Conservation (phyloP, 2,113 vertebrate species). For the Hippocampus mohnikei region DNA sequence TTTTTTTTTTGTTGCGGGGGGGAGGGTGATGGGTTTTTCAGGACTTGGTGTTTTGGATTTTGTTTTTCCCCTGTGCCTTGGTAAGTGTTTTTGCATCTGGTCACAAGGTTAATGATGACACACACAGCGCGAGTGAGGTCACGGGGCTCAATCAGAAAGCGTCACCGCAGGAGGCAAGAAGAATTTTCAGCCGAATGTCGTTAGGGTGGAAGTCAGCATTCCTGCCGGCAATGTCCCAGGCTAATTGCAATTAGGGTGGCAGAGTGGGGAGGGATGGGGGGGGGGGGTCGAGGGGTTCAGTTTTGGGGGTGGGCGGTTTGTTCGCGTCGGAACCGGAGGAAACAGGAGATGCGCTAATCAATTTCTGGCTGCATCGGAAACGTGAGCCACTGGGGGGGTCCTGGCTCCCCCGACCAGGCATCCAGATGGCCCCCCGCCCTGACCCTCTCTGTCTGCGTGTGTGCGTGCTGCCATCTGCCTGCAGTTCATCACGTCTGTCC, state of each 20-base stretch:
- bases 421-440: conserved; percentile 68
- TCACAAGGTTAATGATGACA: too few species aligned
- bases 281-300: background rate
- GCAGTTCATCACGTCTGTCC: conserved; percentile 51
- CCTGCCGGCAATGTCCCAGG: conserved; percentile 43
- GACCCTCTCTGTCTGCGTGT: conserved; percentile 22
- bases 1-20: too few species aligned
- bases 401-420: conserved; percentile 46
- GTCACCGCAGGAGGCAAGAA: too few species aligned
- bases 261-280: background rate
- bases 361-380: conserved; percentile 71
- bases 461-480: conserved; percentile 57
- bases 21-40: too few species aligned
- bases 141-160: too few species aligned
- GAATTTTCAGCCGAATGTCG: too few species aligned
- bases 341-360: conserved; percentile 72
- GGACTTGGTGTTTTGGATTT: too few species aligned
- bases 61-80: too few species aligned
- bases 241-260: conserved; percentile 58
- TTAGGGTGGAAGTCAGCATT: conserved; percentile 43
- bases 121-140: too few species aligned
- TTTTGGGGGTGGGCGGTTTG: background rate
- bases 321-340: conserved; percentile 45
- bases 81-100: too few species aligned
- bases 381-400: conserved; percentile 48